Percentiles rank a stretch among this genome's conserved stretches.
Conservation (phyloP, 1,140 invertebrate species). For the Trichonephila clavata region DNA sequence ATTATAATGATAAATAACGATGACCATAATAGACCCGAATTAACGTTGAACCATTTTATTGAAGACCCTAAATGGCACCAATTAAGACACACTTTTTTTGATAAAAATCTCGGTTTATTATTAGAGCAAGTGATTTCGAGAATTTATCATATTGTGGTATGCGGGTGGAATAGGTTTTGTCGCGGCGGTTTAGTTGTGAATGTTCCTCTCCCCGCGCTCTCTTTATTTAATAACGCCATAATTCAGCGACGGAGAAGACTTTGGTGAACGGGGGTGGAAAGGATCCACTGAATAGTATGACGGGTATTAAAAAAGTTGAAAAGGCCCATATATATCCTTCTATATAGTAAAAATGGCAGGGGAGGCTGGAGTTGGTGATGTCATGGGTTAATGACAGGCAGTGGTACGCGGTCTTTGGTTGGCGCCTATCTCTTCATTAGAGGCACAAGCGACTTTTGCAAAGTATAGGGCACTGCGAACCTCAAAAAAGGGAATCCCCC, state of each 20-base stretch:
- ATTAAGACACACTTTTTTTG: slow-evolving; percentile 62
- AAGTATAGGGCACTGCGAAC: slow-evolving; percentile 64
- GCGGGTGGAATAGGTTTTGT: slow-evolving; percentile 13
- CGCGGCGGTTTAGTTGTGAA: slow-evolving; percentile 7
- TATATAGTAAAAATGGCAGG: slow-evolving; percentile 22
- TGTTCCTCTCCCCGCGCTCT: not conserved
- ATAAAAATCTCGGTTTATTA: slow-evolving; percentile 75
- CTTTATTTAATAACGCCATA: slow-evolving; percentile 70
- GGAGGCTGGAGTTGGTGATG: not conserved
- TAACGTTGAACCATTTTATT: slow-evolving; percentile 33
- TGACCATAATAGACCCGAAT: slow-evolving; percentile 64
- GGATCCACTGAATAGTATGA: slow-evolving; percentile 43
- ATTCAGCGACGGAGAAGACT: slow-evolving; percentile 30
- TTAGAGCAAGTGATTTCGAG: slow-evolving; percentile 62
- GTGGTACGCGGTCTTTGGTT: slow-evolving; percentile 40
- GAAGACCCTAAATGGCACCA: slow-evolving; percentile 57
- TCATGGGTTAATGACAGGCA: slow-evolving; percentile 70
- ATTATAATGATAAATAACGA: slow-evolving; percentile 62
- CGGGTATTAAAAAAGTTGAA: slow-evolving; percentile 75
- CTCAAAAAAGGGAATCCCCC: slow-evolving; percentile 46
- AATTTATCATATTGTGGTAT: slow-evolving; percentile 26
- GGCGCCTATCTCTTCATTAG: slow-evolving; percentile 73
- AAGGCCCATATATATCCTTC: slow-evolving; percentile 68
- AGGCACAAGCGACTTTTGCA: slow-evolving; percentile 9
- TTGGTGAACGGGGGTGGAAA: not conserved